Base-by-base conservation (phyloP, 2,797 vertebrate genomes). In the Xenopus petersii region DNA sequence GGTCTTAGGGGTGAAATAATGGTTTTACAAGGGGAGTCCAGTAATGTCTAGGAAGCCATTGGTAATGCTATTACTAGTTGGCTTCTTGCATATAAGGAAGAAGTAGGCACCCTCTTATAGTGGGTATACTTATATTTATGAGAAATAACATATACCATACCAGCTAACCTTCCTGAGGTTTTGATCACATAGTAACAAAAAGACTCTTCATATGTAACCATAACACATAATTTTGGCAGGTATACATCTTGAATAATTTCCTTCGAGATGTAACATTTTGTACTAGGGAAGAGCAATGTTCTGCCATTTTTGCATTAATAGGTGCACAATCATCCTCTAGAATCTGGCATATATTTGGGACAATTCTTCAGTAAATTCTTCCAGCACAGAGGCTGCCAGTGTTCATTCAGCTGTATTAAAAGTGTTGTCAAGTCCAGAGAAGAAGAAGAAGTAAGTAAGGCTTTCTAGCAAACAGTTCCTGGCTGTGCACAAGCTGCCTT, bases 321-420 rank as follows among this genome's bases (percentile, higher is more conserved):
- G 49, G 54, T 46, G 11, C 17, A 11, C 24, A n/a, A 36, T 59
- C 59, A 10, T 58, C 7, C 59, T 73, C 33, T 48, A 48, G 26
- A 77, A 30, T 17, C 33, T 47, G 68, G 51, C 60, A 69, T 70
- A 64, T 70, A 64, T 66, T 51, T 8, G 51, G 46, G 54, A 56
- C 63, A 47, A 74, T 79, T 74, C 75, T 59, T 70, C 54, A 51
- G 66, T 70, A 78, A 69, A 78, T 74, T 60, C 17, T 70, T 48
- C 42, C 36, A 60, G n/a, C 64, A 77, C 62, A 74, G 77, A 74
- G 77, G 46, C 67, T 73, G 77, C 12, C 77, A 74, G 71, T 79
- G 77, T 79, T 79, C 77, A 79, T 70, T 79, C 71, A 79, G 71
- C 71, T 65, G 67, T 74, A 74, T 70, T 65, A 70, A 79, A 79